Evolutionary conservation across 1,140 invertebrate species (phyloP), one percentile per base, ranked within the genome.

Genomic region (Scaptomyza pallida): DNA sequence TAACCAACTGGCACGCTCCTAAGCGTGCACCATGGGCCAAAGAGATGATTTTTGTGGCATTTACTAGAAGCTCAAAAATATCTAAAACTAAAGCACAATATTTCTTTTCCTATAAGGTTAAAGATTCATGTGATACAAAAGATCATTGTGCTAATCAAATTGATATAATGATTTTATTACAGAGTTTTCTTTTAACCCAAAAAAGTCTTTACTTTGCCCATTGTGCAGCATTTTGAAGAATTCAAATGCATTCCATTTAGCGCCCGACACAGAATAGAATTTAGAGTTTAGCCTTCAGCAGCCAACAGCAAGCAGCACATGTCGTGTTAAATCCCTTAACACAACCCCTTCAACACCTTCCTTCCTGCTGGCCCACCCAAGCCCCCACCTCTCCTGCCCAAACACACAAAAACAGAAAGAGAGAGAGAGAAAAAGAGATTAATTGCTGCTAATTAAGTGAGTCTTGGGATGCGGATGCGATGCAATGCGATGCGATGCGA

Each of bases 371-470:
- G 15, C 16, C 12, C 26, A 30, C 26, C 26, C 26, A 30, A 9
- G 6, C 26, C 26, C 26, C 26, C 26, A 8, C 2, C 12, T 5
- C 26, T 40, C 4, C 15, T 33, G 16, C 33, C 19, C n/a, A 23
- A 37, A 8, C 15, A 30, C 16, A n/a, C n/a, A n/a, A n/a, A n/a
- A n/a, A n/a, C n/a, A n/a, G n/a, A n/a, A n/a, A n/a, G n/a, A n/a
- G n/a, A n/a, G n/a, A n/a, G n/a, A n/a, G n/a, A n/a, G n/a, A n/a
- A n/a, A n/a, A n/a, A n/a, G n/a, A 62, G 72, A 75, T 75, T 75
- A 75, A 75, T 75, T 75, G 67, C 72, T 55, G 72, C 55, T 75
- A 75, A 75, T 75, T 75, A 75, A 55, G 54, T 30, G 60, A 57
- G 44, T 71, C 68, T 55, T 55, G 33, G 65, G 57, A 17, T 51